phyloP scores from a whole-genome alignment of 2,888 invertebrate species.

The Ischnus inquisitorius region DNA sequence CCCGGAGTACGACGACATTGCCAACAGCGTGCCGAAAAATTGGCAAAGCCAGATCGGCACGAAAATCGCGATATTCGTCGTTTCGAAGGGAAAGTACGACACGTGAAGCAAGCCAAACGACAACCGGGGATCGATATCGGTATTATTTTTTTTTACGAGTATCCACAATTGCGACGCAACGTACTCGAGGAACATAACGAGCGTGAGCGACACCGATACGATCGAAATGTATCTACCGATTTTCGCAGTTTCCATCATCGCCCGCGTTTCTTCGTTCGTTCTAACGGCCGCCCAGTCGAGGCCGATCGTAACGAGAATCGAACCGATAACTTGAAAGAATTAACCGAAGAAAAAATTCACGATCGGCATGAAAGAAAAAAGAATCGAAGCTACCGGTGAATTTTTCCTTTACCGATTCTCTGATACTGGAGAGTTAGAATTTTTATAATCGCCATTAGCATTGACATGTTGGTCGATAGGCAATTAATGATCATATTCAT shows the following conservation, averaged over 20 bases:
- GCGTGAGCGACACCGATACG: conserved; percentile 56
- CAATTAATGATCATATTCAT: conserved; percentile 71
- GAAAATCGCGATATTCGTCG: conserved; percentile 69
- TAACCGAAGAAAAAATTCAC: background rate
- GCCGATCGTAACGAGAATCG: conserved; percentile 55
- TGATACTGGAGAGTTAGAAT: conserved; percentile 69
- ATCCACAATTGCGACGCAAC: conserved; percentile 12
- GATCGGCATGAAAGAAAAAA: background rate
- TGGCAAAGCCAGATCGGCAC: conserved; percentile 75
- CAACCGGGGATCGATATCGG: conserved; percentile 50
- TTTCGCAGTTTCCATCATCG: conserved; percentile 58
- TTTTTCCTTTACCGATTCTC: conserved; percentile 66
- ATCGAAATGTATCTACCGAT: conserved; percentile 62
- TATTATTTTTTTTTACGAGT: background rate
- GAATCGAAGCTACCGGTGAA: background rate
- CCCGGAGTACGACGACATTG: conserved; percentile 72
- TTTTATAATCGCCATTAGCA: conserved; percentile 70
- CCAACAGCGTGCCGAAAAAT: conserved; percentile 69
- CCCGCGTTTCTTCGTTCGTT: conserved; percentile 40
- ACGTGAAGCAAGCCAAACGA: conserved; percentile 50
- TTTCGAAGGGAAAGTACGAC: conserved; percentile 74
- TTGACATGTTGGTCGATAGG: conserved; percentile 72
- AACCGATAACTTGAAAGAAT: conserved; percentile 39
- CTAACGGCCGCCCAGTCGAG: conserved; percentile 56
- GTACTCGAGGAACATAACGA: conserved; percentile 29